These are phyloP conservation scores for Phragmatobia fuliginosa DNA, from an alignment of 2,888 invertebrate species.

Conservation along the genomic window DNA sequence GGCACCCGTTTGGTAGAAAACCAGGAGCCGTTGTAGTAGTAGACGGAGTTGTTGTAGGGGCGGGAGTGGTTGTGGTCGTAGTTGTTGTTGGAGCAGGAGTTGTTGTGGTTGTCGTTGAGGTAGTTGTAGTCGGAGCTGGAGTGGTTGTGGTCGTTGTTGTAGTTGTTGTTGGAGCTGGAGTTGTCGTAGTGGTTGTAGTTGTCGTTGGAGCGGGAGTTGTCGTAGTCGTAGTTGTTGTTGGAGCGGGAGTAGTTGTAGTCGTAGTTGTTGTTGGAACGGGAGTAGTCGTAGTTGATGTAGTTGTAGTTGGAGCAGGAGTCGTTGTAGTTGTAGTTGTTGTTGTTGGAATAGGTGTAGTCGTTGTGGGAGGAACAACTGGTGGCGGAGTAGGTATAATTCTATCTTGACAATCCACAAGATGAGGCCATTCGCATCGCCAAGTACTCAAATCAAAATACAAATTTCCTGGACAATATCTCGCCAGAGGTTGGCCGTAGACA, in stretches of 20 bases:
- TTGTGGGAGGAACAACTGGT: neutral
- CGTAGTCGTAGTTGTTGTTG: neutral
- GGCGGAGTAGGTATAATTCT: constrained; percentile 21
- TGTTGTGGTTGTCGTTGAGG: neutral
- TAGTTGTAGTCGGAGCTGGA: neutral
- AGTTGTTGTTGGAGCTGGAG: neutral
- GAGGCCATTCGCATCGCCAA: constrained; percentile 84
- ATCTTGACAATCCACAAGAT: constrained; percentile 84
- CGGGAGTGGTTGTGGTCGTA: neutral
- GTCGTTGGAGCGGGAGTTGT: neutral
- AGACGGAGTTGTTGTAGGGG: neutral
- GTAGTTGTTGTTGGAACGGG: neutral
- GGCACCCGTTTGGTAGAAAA: constrained; percentile 73
- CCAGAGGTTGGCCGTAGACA: constrained; percentile 84
- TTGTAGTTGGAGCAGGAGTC: neutral
- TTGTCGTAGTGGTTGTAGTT: neutral
- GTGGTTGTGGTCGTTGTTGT: neutral
- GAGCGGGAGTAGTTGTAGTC: neutral
- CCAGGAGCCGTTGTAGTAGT: constrained; percentile 35
- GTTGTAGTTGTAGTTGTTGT: neutral
- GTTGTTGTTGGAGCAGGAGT: neutral
- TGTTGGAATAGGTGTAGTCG: neutral
- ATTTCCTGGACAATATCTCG: constrained; percentile 83
- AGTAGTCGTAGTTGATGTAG: neutral
- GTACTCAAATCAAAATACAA: constrained; percentile 81